Evolutionary conservation across 1,140 invertebrate species (phyloP).

Genomic region (Phymastichus coffea): DNA sequence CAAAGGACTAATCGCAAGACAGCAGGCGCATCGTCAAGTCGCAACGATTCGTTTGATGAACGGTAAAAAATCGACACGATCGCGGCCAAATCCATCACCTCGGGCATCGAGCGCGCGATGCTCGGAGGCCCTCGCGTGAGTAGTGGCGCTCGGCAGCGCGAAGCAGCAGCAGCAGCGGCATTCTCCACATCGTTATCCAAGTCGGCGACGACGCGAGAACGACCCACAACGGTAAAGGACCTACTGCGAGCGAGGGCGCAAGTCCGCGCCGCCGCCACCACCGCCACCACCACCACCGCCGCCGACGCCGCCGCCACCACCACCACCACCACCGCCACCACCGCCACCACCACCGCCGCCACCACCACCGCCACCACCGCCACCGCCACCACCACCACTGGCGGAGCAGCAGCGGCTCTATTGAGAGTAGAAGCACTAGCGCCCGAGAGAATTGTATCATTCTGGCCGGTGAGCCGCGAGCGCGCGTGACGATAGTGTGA

Average conservation of each 20-base stretch:
- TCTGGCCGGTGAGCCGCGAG: no score
- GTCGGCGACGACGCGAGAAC: no score
- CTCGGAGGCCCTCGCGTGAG: not conserved
- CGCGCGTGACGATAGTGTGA: no score
- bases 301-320: slow-evolving; percentile 17
- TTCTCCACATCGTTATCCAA: no score
- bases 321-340: slow-evolving; percentile 13
- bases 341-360: no score
- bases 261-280: not conserved
- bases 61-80: no score
- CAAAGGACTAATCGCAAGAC: no score
- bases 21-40: no score
- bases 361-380: slow-evolving; percentile 16
- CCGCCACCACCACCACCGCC: not conserved
- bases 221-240: no score
- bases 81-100: not conserved
- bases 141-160: not conserved
- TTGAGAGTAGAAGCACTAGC: slow-evolving; percentile 17
- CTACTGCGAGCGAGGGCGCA: no score
- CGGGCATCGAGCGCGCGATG: slow-evolving; percentile 9
- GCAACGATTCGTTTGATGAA: no score
- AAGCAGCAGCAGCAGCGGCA: not conserved
- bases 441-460: no score
- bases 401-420: slow-evolving; percentile 19
- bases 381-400: slow-evolving; percentile 11